Base-by-base conservation (phyloP, 2,888 invertebrate species). In the Stenotaenia linearis region DNA sequence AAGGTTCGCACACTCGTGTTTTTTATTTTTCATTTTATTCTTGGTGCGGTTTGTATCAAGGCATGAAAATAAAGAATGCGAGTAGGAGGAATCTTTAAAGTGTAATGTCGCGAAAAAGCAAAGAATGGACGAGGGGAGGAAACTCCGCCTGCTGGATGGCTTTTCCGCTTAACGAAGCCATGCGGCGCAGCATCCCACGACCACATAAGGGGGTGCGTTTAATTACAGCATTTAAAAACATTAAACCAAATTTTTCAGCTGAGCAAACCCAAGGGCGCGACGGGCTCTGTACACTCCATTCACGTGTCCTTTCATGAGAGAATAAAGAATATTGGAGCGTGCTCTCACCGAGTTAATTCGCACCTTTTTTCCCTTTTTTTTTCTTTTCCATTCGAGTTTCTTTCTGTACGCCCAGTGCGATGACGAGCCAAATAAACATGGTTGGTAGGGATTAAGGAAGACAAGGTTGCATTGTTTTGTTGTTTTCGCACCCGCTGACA, bases 101-200 rank as follows among this genome's bases (percentile, higher is more conserved):
- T 61, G 61, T 61, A 61, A 61, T 61, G 61, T 61, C 61, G 61
- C 61, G 61, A 61, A 61, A 61, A 61, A 61, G 61, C 61, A 61
- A 61, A 61, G 61, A 61, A 61, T 61, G 61, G 61, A 61, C 61
- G 61, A 61, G 61, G 61, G 61, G 61, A 61, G 61, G 61, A 61
- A 61, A 61, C 61, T 61, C 61, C 61, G 61, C 61, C 61, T 61
- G 61, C 61, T 61, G 61, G 61, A 61, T 61, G 61, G 61, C 61
- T 61, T 61, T 61, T 61, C 61, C 61, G 61, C 61, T 61, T 61
- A 61, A 61, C 61, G 61, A 61, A 61, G 61, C 61, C 61, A 61
- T 61, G 61, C 61, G 28, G 61, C 23, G 61, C 61, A 61, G 25
- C 61, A 61, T 61, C 61, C 61, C 61, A 61, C 61, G 61, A 61